A percentile compares a stretch with the other conserved stretches of the same genome.
phyloP scores from a whole-genome alignment of 1,140 invertebrate species.

The Apis mellifera region Amel_HAv3.1 CM009941.2:567001-567500 shows the following conservation, averaged over 20 bases:
- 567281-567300: constrained; percentile 79
- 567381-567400: not conserved
- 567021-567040: constrained; percentile 87
- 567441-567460: constrained; percentile 72
- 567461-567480: constrained; percentile 74
- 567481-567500: constrained; percentile 79
- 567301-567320: too few species aligned
- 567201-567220: constrained; percentile 83
- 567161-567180: constrained; percentile 73
- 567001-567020: constrained; percentile 84
- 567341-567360: not conserved
- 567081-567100: constrained; percentile 68
- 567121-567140: constrained; percentile 84
- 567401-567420: not conserved
- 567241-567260: constrained; percentile 82
- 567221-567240: constrained; percentile 74
- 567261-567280: constrained; percentile 81
- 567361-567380: not conserved
- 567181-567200: constrained; percentile 79
- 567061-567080: constrained; percentile 85
- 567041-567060: constrained; percentile 90
- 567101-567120: constrained; percentile 82
- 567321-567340: constrained; percentile 7
- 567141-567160: constrained; percentile 82
- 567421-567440: constrained; percentile 54